phyloP scores from a whole-genome alignment of 2,113 vertebrate species.

The Upupa epops region DNA sequence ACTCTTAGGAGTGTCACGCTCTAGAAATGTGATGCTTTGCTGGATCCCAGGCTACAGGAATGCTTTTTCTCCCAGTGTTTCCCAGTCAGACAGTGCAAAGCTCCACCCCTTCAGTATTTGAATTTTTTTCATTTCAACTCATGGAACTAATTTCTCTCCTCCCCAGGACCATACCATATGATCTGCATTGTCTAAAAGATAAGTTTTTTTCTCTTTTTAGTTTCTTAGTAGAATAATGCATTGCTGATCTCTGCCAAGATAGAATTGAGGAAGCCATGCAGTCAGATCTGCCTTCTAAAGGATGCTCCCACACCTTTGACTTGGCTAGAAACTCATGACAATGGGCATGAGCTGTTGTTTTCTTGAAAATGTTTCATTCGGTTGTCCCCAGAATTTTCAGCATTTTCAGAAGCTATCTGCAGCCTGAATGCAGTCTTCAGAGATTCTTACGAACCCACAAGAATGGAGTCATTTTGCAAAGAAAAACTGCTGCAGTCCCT shows the following conservation, averaged over 20 bases:
- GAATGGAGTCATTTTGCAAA: neutral
- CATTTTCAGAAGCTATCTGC: neutral
- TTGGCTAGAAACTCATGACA: neutral
- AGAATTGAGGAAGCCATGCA: accelerated
- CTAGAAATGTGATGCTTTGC: neutral
- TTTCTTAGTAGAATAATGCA: neutral
- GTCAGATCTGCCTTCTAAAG: neutral
- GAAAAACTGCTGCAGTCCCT: neutral
- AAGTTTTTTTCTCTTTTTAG: neutral
- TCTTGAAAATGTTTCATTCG: neutral
- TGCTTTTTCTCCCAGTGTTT: neutral
- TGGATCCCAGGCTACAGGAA: neutral
- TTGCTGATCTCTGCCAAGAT: neutral
- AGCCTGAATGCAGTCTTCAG: neutral
- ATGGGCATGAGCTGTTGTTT: neutral
- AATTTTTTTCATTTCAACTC: neutral
- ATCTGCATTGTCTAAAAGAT: neutral
- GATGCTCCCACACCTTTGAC: neutral
- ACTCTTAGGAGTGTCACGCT: neutral
- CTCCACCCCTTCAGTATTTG: neutral
- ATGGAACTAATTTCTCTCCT: neutral
- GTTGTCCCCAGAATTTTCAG: neutral
- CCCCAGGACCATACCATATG: neutral
- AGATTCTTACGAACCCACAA: neutral
- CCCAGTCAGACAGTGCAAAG: neutral